A percentile compares a stretch with the other conserved stretches of the same genome.
Evolutionary conservation across 2,113 vertebrate species (phyloP).

Genomic region (Falco punctatus): DNA sequence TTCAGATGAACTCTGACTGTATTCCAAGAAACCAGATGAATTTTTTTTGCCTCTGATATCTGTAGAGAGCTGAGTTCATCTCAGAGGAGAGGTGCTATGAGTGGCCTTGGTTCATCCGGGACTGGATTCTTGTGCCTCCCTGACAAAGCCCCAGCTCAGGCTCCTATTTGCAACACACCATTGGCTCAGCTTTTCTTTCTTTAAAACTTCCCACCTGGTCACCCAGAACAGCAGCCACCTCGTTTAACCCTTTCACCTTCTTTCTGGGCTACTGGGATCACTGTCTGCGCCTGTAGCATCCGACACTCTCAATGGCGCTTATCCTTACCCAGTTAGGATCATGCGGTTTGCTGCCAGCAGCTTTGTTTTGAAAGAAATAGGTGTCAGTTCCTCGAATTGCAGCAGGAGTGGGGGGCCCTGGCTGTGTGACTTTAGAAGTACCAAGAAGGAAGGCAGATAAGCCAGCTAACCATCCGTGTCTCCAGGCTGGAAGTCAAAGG

Average conservation of each 20-base stretch:
- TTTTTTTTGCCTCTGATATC: background rate
- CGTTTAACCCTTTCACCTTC: background rate
- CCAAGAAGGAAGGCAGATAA: background rate
- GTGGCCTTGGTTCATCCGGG: background rate
- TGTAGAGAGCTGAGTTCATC: background rate
- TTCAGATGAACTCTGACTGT: background rate
- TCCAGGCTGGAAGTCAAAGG: background rate
- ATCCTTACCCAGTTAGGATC: background rate
- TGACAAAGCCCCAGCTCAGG: background rate
- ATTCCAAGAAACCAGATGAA: accelerated
- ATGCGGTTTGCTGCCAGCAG: background rate
- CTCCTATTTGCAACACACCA: background rate
- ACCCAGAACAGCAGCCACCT: background rate
- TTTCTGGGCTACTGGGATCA: background rate
- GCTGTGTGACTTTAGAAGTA: background rate
- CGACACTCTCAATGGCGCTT: background rate
- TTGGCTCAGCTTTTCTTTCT: background rate
- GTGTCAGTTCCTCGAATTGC: background rate
- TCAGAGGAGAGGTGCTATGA: background rate
- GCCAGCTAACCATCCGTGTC: background rate
- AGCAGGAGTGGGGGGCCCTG: background rate
- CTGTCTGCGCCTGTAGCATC: background rate
- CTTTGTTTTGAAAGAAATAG: background rate
- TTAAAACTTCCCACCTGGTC: background rate
- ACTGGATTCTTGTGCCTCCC: background rate